Evolutionary conservation across 1,140 invertebrate genomes (phyloP), one percentile per base, ranked within the genome.

Genomic region (Pogonus chalceus): DNA sequence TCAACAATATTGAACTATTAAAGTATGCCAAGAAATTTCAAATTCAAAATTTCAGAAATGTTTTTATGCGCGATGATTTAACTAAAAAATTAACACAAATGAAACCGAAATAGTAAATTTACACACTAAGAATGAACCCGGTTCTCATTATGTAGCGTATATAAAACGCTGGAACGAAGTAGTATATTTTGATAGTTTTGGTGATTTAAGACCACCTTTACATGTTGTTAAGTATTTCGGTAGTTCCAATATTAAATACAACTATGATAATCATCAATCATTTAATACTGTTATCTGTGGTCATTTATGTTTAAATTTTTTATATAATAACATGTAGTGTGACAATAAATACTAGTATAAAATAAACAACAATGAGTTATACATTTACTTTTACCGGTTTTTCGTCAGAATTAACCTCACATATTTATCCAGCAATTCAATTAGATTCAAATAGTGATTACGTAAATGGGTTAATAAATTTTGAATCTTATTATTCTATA

Each of bases 61-160:
- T 65, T 20, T 67, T 56, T 47, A 63, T 66, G 62, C 43, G 59
- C 23, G 59, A 67, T 56, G 23, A 10, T 16, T 49, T 66, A 49
- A 62, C 63, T 20, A 51, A 39, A 50, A 50, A 39, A 22, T 46
- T 50, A 10, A 20, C 21, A 20, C 48, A 24, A 49, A 54, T 12
- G 51, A 58, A 64, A 49, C 35, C 20, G 63, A 54, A 7, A 60
- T 69, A 22, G 37, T 69, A 16, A 69, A 69, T 57, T 26, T 66
- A 14, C 60, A 69, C 56, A 56, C 60, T 50, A 51, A 55, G 39
- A 18, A 49, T 20, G 54, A 56, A 21, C 24, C 39, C 18, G 64
- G 63, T 1, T 69, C 61, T 2, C 65, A 69, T 55, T 70, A 65
- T 65, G 56, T 62, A 18, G 57, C 58, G 18, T 69, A 69, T 53